Evolutionary conservation across 2,113 vertebrate genomes (phyloP), one percentile per base, ranked within the genome.

Genomic region (Strigops habroptila): DNA sequence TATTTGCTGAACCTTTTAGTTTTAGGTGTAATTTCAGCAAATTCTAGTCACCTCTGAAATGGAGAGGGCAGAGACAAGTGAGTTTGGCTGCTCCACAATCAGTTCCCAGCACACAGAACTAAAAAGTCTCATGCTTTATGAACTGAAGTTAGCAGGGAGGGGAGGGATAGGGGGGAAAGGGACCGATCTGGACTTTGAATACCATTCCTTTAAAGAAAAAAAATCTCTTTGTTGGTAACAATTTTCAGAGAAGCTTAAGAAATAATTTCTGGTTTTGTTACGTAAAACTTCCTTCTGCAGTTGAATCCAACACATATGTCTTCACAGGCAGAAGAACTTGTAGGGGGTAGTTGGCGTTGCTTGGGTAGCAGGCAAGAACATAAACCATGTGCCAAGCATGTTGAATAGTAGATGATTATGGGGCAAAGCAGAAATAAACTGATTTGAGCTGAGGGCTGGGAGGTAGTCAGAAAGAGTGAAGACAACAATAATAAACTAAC

Each of bases 11-110:
- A 89, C 51, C 51, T 95, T 93, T 90, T 57, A 16, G 1, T 60
- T 96, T 77, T 74, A 91, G 31, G 27, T 91, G 88, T 82, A 77
- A 69, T 90, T 92, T 75, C 83, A 84, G 68, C 69, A 88, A 83
- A 88, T 81, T 67, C 73, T 78, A 88, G 60, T 60, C 82, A 68
- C 57, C 76, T 93, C 52, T 31, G 15, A 90, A 86, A 68, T 27
- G 46, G 44, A 65, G 73, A 96, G 87, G 63, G 59, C 43, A 51
- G 33, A 90, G 52, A 46, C 57, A 82, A 88, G 65, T 52, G 69
- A 62, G 41, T 87, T 62, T 86, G 49, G 8, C 88, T 79, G 37
- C 62, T 21, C 62, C 22, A 37, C 51, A 28, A 10, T 39, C n/a
- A 48, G 18, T 77, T 91, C 60, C 43, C 60, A 70, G n/a, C n/a